Conservation (phyloP, 2,113 vertebrate species). For the Ictalurus furcatus region DNA sequence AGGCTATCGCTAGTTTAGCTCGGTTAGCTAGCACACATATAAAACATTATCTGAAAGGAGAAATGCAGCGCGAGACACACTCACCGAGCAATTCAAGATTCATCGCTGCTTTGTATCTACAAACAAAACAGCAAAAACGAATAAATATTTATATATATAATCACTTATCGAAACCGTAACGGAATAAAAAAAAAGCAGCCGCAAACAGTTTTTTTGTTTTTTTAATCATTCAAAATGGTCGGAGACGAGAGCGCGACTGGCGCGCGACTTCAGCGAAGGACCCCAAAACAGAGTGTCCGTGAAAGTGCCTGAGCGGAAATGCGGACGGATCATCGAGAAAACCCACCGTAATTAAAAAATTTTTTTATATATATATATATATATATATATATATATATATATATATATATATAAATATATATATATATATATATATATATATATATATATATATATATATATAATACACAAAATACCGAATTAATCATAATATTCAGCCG, state of each 20-base stretch:
- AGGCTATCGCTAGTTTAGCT: background rate
- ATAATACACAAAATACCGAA: too few relatives aligned
- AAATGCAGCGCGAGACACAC: constrained; percentile 9
- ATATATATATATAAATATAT: too few relatives aligned
- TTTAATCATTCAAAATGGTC: constrained; percentile 24
- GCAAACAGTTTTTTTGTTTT: too few relatives aligned
- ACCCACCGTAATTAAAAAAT: too few relatives aligned
- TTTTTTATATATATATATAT: too few relatives aligned
- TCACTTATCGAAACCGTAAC: background rate
- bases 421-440: too few relatives aligned
- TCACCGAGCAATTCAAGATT: constrained; percentile 78
- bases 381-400: too few relatives aligned
- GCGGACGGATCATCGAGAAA: background rate
- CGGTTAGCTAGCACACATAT: background rate
- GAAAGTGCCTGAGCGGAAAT: constrained; percentile 59
- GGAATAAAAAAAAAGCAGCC: background rate
- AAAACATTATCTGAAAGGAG: background rate
- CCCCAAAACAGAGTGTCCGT: constrained; percentile 63
- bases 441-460: too few relatives aligned
- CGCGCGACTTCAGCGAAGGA: constrained; percentile 64
- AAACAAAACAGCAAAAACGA: background rate
- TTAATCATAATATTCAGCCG: too few relatives aligned
- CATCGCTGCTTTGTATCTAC: constrained; percentile 58
- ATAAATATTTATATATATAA: background rate
- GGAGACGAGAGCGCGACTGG: constrained; percentile 55